Evolutionary conservation across 2,113 vertebrate genomes (phyloP).

Genomic region (Scortum barcoo): DNA sequence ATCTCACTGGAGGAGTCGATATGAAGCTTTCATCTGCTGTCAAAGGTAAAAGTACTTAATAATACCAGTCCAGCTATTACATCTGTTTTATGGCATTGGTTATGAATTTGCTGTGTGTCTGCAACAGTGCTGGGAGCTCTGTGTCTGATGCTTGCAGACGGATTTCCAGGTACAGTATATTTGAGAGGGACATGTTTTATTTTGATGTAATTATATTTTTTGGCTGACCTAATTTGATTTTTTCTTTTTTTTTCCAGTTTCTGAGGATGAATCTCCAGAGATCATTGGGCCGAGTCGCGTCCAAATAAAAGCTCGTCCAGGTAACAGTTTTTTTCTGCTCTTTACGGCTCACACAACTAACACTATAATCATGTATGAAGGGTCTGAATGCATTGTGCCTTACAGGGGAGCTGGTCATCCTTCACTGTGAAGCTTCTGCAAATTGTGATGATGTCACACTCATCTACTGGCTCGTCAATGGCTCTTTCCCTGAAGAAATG

Average conservation of each 20-base stretch:
- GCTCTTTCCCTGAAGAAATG: constrained; percentile 82
- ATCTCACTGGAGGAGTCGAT: background rate
- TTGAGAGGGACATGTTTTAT: background rate
- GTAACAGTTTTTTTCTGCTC: constrained; percentile 56
- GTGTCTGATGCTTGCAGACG: constrained; percentile 52
- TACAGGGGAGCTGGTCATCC: constrained; percentile 63
- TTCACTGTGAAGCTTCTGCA: constrained; percentile 68
- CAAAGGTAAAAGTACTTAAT: constrained; percentile 59
- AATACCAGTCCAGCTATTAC: background rate
- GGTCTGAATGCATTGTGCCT: constrained; percentile 1
- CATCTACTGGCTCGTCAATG: constrained; percentile 88
- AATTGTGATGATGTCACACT: constrained; percentile 59
- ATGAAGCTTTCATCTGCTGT: constrained; percentile 63
- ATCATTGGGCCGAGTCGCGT: constrained; percentile 58
- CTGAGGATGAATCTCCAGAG: constrained; percentile 45
- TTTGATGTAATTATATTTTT: background rate
- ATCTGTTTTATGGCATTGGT: background rate
- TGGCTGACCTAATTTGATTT: constrained; percentile 12
- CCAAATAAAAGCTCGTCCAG: constrained; percentile 41
- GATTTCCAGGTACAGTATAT: constrained; percentile 63
- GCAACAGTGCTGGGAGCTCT: constrained; percentile 52
- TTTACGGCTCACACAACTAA: background rate
- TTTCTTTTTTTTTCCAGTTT: constrained; percentile 44
- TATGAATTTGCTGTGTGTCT: constrained; percentile 30
- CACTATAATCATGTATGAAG: background rate